A percentile compares a stretch with the other conserved stretches of the same genome.
Conservation (phyloP, 2,113 vertebrate species). For the Oceanodroma tethys region DNA sequence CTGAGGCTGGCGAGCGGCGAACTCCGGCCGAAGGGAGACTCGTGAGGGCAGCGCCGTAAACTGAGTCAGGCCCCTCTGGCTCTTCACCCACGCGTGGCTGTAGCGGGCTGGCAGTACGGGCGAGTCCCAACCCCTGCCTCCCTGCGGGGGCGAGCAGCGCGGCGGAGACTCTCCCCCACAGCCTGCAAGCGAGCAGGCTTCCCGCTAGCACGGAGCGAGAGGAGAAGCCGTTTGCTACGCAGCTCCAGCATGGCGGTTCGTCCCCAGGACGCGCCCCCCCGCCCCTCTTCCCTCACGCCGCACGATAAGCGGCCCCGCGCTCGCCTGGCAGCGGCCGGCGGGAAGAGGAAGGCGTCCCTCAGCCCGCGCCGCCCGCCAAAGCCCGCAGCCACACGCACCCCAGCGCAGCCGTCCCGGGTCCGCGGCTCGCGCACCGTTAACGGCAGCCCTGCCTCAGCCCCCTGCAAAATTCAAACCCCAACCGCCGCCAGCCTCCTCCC, state of each 20-base stretch:
- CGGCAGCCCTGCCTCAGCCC: rapidly evolving
- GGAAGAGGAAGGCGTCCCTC: not conserved
- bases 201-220: rapidly evolving
- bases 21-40: not conserved
- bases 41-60: not conserved
- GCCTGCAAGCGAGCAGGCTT: no score
- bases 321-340: not conserved
- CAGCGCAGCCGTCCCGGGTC: rapidly evolving
- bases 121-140: not conserved
- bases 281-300: not conserved
- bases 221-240: not conserved
- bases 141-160: not conserved
- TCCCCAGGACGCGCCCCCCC: rapidly evolving
- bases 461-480: not conserved
- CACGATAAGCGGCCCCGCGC: no score
- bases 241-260: not conserved
- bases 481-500: not conserved
- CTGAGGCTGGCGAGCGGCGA: not conserved
- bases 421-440: not conserved
- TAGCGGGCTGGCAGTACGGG: rapidly evolving
- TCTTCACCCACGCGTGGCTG: rapidly evolving
- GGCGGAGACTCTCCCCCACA: not conserved
- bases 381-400: not conserved
- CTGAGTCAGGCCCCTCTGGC: rapidly evolving
- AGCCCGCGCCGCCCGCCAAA: not conserved